These are phyloP conservation scores for Oscheius sp. DNA, from an alignment of 2,888 invertebrate species.

Conservation along the genomic window DNA sequence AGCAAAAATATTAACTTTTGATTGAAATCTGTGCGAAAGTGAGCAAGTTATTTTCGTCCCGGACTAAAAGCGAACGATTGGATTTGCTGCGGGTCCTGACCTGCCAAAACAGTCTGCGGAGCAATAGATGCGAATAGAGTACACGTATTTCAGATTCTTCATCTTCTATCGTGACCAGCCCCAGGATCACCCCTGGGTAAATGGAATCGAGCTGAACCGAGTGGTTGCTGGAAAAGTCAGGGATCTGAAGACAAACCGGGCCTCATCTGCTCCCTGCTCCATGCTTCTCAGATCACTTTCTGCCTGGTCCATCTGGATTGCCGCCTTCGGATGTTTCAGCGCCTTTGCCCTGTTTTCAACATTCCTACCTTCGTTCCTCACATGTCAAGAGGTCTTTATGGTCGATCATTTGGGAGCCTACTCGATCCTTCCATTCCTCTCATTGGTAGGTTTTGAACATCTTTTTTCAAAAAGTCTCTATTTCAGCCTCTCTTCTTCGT, in stretches of 20 bases:
- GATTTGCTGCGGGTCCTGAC: no score
- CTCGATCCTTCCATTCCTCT: constrained; percentile 44
- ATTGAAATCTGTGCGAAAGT: no score
- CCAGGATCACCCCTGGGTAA: constrained; percentile 65
- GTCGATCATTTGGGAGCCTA: constrained; percentile 51
- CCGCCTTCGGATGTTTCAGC: constrained; percentile 60
- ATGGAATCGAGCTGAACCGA: constrained; percentile 66
- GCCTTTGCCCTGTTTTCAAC: constrained; percentile 54
- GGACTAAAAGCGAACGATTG: no score
- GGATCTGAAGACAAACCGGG: constrained; percentile 45
- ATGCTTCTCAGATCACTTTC: constrained; percentile 60
- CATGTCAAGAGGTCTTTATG: constrained; percentile 50
- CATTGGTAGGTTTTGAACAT: constrained; percentile 38
- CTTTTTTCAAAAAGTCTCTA: neutral
- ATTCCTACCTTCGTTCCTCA: constrained; percentile 61
- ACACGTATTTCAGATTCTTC: constrained; percentile 47
- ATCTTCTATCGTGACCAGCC: constrained; percentile 67
- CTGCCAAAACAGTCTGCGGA: no score
- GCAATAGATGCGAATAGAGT: no score
- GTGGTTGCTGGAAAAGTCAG: constrained; percentile 66
- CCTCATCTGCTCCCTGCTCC: constrained; percentile 39
- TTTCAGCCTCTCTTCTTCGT: constrained; percentile 49
- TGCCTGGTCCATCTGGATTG: constrained; percentile 62
- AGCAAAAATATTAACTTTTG: no score
- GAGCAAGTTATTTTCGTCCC: no score